Evolutionary conservation across 35 echinoderm and acorn worm species (phyloP), one percentile per base, ranked within the genome.

Genomic region (Heliocidaris tuberculata): DNA sequence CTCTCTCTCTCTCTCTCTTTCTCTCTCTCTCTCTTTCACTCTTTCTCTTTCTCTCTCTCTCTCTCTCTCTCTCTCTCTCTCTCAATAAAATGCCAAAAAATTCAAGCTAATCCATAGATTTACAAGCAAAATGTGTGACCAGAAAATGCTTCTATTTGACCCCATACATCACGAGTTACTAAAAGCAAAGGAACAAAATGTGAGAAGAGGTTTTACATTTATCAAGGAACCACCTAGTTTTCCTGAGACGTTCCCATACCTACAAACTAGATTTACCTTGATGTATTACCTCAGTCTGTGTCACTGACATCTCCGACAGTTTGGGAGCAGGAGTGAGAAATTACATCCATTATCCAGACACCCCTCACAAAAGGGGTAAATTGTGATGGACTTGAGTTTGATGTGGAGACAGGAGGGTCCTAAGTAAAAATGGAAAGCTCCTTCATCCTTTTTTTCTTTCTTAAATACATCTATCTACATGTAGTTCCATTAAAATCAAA

Each of bases 251-350:
- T 24, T 27, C 19, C 27, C 27, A 78, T n/a, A 19, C 65, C 65
- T 78, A 21, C 65, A 78, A 42, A 6, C 65, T 78, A 27, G 65
- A 24, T 78, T 2, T n/a, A 78, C 17, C 65, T 78, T 78, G 65
- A 78, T 78, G 65, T 78, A 78, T 78, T 78, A 78, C 65, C 65
- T 27, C 65, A n/a, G 3, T 21, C 4, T 78, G 21, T 78, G 65
- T 78, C 65, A 78, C 65, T 78, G 65, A 78, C 65, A 78, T 78
- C 65, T 78, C 7, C 6, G 65, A 19, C 17, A 78, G 65, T 78
- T 78, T 78, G 65, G 17, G 65, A 78, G 65, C 65, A 78, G 65
- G 65, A 78, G 65, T 78, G 65, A 78, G 65, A 78, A 78, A 78
- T 78, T 78, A 19, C 65, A 78, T 78, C 65, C 65, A 78, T 78